Evolutionary conservation across 2,113 vertebrate species (phyloP), one percentile per base, ranked within the genome.

Genomic region (Notechis scutatus): DNA sequence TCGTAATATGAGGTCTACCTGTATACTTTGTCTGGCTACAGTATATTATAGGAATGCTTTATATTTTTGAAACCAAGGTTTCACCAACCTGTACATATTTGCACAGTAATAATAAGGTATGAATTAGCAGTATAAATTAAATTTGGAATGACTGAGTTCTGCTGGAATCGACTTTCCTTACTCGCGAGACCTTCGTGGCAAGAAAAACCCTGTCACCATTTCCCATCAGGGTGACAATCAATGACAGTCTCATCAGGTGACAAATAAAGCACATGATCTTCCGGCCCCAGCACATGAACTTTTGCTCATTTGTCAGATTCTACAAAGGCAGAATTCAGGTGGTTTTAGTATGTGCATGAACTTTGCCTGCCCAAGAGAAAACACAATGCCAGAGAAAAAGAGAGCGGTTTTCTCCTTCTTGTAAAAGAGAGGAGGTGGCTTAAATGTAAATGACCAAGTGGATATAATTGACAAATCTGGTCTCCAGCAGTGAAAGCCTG

Each of bases 191-290:
- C 97, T 97, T 97, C 97, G 97, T 94, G 96, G 97, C 96, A 97
- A 96, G 96, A 92, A 26, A 94, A 94, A 92, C 95, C 94, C 92
- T 96, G 97, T 96, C 94, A 89, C 97, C 96, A 85, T 96, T 39
- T 95, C 96, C 96, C 96, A 96, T 93, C 47, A 47, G 95, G 96
- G 94, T 93, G 96, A 97, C 96, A 97, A 97, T 74, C 97, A 98
- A 96, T 97, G 97, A 96, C 97, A 96, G 96, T 92, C 96, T 91
- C 97, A 89, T 97, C 95, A 97, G 97, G 97, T 97, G 97, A 97
- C 96, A 52, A 97, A 96, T 97, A 97, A 95, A 97, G 96, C 96
- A 94, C 97, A 97, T 97, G 98, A 98, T 97, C 97, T 96, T 97
- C 64, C 92, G 96, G 96, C 97, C 96, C 94, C 55, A 96, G 96